Base-by-base conservation (phyloP, 2,888 invertebrate species). In the Sinopyrophorus schimmeli region DNA sequence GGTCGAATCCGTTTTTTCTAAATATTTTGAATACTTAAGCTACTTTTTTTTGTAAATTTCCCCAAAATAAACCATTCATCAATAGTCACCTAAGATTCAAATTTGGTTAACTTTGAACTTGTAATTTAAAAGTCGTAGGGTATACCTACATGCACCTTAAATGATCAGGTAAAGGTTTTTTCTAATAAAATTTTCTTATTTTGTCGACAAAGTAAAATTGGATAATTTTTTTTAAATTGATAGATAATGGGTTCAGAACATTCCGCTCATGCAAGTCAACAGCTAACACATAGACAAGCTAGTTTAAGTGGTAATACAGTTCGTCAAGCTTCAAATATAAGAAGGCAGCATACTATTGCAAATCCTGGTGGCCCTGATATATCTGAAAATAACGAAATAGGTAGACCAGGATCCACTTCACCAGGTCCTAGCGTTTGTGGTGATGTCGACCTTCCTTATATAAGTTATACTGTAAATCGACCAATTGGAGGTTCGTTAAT, bases 371-470 rank as follows among this genome's bases (percentile, higher is more conserved):
- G 59, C 21, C 58, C 63, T 31, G 61, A 63, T 6, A 58, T 57
- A 14, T 49, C 49, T 11, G 67, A 67, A 28, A 58, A 51, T 17
- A 39, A 41, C 5, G 67, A 65, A 34, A 77, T 78, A 21, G 69
- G 74, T 0, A 80, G 87, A 1, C 86, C 84, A 1, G 83, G 87
- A 2, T 86, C 85, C 55, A 85, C 84, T 3, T 92, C 92, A 0
- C 92, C 92, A 0, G 90, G 92, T 0, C 86, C 91, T 0, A 92
- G 92, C 62, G 85, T 93, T 5, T 92, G 92, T 67, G 90, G 90
- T 0, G 91, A 92, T 68, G 87, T 90, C 0, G 93, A 93, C 69
- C 74, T 93, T 40, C 93, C 93, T 0, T 93, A 93, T 70, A 90
- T 93, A 62, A 92, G 92, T 0, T 93, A 94, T 60, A 92, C 92